Conservation (phyloP, 2,113 vertebrate species). For the Chlorodrepanis virens region DNA sequence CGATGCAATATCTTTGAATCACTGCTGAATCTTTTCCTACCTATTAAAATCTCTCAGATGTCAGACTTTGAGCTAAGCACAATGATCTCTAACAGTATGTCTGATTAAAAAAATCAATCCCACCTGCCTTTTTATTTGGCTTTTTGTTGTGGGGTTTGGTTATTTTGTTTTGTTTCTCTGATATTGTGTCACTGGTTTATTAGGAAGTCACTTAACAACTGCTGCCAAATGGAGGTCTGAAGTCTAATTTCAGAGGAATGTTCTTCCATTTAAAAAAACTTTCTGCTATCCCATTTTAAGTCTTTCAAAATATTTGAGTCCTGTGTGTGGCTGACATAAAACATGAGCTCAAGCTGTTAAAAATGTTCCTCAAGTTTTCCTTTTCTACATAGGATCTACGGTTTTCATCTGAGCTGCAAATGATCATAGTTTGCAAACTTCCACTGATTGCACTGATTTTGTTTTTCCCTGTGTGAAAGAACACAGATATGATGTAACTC, state of each 20-base stretch:
- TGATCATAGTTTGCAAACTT: background rate
- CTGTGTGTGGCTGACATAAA: background rate
- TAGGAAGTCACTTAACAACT: background rate
- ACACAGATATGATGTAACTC: background rate
- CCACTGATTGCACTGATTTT: background rate
- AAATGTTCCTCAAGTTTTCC: background rate
- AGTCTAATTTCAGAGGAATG: background rate
- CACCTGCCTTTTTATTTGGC: background rate
- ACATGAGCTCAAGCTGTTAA: background rate
- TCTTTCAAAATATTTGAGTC: background rate
- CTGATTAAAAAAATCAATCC: background rate
- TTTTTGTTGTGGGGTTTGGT: background rate
- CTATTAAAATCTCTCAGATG: background rate
- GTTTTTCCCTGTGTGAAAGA: background rate
- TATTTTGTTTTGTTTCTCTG: background rate
- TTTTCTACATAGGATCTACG: background rate
- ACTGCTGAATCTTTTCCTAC: background rate
- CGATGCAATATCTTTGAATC: background rate
- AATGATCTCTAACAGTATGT: background rate
- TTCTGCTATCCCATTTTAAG: background rate
- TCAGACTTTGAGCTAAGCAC: background rate
- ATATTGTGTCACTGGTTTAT: background rate
- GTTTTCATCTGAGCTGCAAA: background rate
- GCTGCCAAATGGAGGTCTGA: background rate
- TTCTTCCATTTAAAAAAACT: background rate